Evolutionary conservation across 2,888 invertebrate species (phyloP).

Genomic region (Rhorus exstirpatorius): DNA sequence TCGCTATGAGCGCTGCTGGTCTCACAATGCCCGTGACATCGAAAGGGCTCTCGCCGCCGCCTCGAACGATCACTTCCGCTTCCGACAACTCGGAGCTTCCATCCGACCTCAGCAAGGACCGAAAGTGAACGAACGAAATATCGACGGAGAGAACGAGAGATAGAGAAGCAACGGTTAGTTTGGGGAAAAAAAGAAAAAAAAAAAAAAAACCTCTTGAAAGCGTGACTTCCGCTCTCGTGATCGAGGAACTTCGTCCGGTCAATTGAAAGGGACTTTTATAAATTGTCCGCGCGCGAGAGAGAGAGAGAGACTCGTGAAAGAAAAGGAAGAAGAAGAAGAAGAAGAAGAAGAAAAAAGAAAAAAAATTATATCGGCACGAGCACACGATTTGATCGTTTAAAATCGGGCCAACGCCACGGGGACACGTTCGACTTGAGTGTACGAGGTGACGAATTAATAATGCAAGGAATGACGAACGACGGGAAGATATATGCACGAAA

Average conservation of each 20-base stretch:
- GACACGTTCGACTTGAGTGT: constrained; percentile 53
- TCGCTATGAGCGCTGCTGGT: constrained; percentile 89
- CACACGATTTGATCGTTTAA: constrained; percentile 48
- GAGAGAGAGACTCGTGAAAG: constrained; percentile 42
- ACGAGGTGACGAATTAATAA: constrained; percentile 59
- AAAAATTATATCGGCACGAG: constrained; percentile 8
- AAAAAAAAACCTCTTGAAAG: constrained; percentile 28
- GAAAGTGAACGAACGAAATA: constrained; percentile 74
- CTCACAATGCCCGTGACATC: constrained; percentile 81
- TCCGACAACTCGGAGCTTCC: constrained; percentile 80
- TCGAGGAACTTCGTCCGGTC: constrained; percentile 34
- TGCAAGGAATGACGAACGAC: constrained; percentile 39
- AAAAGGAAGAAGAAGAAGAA: constrained; percentile 10
- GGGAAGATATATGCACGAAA: constrained; percentile 53
- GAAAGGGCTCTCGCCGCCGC: constrained; percentile 79
- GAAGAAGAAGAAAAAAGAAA: constrained; percentile 22
- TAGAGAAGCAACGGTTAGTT: too few relatives aligned
- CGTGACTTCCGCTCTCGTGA: constrained; percentile 64
- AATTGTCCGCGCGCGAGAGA: too few relatives aligned
- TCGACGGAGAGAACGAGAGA: neutral
- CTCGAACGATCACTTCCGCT: constrained; percentile 77
- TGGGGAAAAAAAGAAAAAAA: constrained; percentile 6
- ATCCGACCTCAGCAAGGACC: constrained; percentile 83
- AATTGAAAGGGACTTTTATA: constrained; percentile 57
- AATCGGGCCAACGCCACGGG: constrained; percentile 57